Conservation (phyloP, 2,113 vertebrate species). For the Seriola aureovittata region DNA sequence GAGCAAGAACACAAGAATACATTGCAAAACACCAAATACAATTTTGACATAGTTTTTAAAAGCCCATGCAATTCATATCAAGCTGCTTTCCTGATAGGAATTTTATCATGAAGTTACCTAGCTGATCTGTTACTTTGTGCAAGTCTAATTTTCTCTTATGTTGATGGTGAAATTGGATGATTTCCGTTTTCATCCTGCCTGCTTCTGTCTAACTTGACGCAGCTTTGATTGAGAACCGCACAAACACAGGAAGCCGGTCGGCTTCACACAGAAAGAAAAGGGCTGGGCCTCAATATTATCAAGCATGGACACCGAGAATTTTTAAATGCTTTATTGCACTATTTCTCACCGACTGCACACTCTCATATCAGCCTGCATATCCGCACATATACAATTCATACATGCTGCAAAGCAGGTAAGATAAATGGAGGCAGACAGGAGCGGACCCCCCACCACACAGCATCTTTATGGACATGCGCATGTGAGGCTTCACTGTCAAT, state of each 20-base stretch:
- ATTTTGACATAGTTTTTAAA: too few relatives aligned
- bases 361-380: not conserved
- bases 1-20: too few relatives aligned
- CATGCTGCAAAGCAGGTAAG: not conserved
- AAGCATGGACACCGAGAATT: conserved; percentile 27
- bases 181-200: conserved; percentile 26
- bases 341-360: not conserved
- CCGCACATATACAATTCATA: not conserved
- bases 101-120: too few relatives aligned
- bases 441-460: conserved; percentile 1
- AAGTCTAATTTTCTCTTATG: not conserved
- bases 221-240: conserved; percentile 29
- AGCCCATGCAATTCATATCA: too few relatives aligned
- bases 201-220: conserved; percentile 43
- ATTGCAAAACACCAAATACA: too few relatives aligned
- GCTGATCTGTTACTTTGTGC: too few relatives aligned
- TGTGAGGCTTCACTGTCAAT: conserved; percentile 59
- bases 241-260: conserved; percentile 76
- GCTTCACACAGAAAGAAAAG: conserved; percentile 55
- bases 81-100: too few relatives aligned
- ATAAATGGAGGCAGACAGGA: conserved; percentile 9
- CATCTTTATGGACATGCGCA: conserved; percentile 65
- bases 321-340: not conserved
- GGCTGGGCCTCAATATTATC: conserved; percentile 58
- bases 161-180: not conserved